Base-by-base conservation (phyloP, 92 coral and sea anemone species). In the Bergia puertoricense region DNA sequence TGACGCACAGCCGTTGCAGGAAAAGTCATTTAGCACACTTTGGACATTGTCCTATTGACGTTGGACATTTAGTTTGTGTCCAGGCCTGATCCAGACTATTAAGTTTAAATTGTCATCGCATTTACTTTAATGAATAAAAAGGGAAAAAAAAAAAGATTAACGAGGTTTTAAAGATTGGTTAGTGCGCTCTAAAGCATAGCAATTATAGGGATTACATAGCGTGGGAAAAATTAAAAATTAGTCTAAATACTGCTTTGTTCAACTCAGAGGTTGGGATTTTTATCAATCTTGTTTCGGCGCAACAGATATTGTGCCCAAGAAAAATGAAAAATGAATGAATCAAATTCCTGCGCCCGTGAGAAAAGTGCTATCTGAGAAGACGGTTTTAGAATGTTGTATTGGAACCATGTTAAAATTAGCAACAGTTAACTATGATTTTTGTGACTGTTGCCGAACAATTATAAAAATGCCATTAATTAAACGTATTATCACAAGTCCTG, bases 261-360 rank as follows among this genome's bases (percentile, higher is more conserved):
- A 84, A 13, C 45, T 72, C 67, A 8, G 22, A 20, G 65, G 23
- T 37, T 20, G 38, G 56, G n/a, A 67, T 48, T 84, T 48, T 43
- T 22, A 72, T 84, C 77, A 30, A 23, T 3, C 87, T 43, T 84
- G 75, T 71, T 69, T 68, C 67, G 80, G 59, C 59, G 18, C 71
- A 84, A 84, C 87, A 84, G 37, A 84, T 84, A 84, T 84, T 84
- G 87, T 23, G 43, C 23, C 20, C 51, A 16, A 71, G 37, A 45
- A 48, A 66, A 22, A 5, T 36, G 67, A 84, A 66, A 40, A 15
- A 15, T 50, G 44, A 84, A 30, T 84, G 67, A 50, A 46, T 71
- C 23, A 71, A 84, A 84, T 69, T 71, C 77, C 87, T 73, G 44
- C 30, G 44, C 62, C 86, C 87, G 87, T 84, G 79, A 84, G 87